Base-by-base conservation (phyloP, 2,797 vertebrate genomes). In the Hypotaenidia philippensis region DNA sequence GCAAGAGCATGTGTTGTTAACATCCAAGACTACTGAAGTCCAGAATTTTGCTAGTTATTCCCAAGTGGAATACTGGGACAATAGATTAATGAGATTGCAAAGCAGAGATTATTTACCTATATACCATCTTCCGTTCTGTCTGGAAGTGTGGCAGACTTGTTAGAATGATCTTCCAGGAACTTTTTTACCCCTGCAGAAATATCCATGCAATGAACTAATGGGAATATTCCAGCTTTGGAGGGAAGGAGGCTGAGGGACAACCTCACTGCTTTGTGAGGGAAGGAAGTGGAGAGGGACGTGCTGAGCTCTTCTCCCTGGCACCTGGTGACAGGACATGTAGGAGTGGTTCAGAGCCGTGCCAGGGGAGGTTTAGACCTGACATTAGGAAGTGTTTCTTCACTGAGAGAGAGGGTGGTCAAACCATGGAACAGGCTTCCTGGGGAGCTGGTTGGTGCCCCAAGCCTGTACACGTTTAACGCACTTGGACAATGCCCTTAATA, bases 81-180 rank as follows among this genome's bases (percentile, higher is more conserved):
- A 4, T 9, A 72, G 34, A 71, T 56, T 84, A 11, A 3, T 84
- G 53, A 72, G 59, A 61, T 44, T n/a, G 29, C 77, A 44, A 84
- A 72, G 11, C 45, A 41, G 63, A 69, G 17, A 26, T 88, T 69
- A n/a, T 59, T 88, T 19, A 41, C 15, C 11, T 84, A 64, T 17
- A 2, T 64, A 17, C 0, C 0, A 13, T 59, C 29, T 89, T 64
- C 19, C 2, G 4, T 40, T 83, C 53, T 59, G 11, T 72, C 25
- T 82, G 11, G 65, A 50, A 65, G 66, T 22, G 27, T 63, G 36
- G 38, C 29, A 25, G 40, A 26, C 36, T 56, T 74, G 31, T 74
- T 8, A 4, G 14, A 44, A 9, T 7, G 3, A 4, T 59, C 20
- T 70, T 87, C 20, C 6, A 12, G 70, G 41, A 81, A n/a, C 4